Percentiles rank a stretch among this genome's conserved stretches.
phyloP scores from a whole-genome alignment of 2,113 vertebrate species.

The Silurus meridionalis region DNA sequence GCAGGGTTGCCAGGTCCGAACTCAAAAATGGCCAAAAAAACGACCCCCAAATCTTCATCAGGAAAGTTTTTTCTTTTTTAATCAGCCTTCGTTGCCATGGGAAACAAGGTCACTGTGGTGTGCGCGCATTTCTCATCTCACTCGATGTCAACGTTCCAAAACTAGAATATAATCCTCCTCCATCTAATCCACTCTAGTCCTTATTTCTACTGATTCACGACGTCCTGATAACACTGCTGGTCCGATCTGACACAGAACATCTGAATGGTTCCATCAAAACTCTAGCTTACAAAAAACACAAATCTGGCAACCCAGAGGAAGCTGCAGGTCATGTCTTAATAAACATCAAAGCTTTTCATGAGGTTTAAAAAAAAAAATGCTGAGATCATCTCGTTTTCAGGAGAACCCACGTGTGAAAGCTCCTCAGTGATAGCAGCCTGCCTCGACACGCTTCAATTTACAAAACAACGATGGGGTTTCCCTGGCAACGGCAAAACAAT shows the following conservation, averaged over 20 bases:
- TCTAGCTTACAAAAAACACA: neutral
- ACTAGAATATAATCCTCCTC: neutral
- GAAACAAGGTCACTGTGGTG: neutral
- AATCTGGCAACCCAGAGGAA: neutral
- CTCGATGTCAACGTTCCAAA: too few species aligned
- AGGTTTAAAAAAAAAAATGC: neutral
- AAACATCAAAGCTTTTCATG: neutral
- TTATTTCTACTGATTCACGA: neutral
- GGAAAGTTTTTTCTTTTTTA: neutral
- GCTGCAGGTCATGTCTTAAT: neutral
- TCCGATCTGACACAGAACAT: too few species aligned
- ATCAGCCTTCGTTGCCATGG: neutral
- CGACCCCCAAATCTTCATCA: neutral
- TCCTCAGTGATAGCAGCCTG: constrained; percentile 61
- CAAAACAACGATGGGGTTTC: constrained; percentile 66
- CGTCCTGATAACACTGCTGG: neutral
- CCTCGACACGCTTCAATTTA: constrained; percentile 62
- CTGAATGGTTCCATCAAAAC: too few species aligned
- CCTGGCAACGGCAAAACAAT: constrained; percentile 69
- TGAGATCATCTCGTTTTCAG: neutral
- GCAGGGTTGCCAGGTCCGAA: neutral
- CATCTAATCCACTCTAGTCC: neutral
- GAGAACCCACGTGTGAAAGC: constrained; percentile 40
- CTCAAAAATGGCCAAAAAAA: neutral
- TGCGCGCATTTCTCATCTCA: neutral